These are phyloP conservation scores for Drepana falcataria DNA, from an alignment of 2,888 invertebrate genomes.

Conservation along the genomic window DNA sequence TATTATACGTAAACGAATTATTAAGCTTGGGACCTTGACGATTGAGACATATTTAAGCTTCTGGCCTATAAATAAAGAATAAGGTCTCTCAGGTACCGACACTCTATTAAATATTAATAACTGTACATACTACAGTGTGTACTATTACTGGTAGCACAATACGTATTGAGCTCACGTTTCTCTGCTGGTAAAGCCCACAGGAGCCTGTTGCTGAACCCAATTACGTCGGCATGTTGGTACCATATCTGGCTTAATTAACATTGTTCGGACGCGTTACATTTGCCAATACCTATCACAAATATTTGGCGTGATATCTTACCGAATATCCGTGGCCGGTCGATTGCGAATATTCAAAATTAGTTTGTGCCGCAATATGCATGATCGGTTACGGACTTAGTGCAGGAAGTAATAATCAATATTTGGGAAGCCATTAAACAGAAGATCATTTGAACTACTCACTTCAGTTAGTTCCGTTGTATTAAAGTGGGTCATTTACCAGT, in stretches of 20 bases:
- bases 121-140: not conserved
- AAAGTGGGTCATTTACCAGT: too few species aligned
- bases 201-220: conserved; percentile 38
- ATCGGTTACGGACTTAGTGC: not conserved
- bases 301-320: conserved; percentile 18
- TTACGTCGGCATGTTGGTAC: conserved; percentile 15
- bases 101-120: not conserved
- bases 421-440: too few species aligned
- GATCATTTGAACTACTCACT: too few species aligned
- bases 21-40: not conserved
- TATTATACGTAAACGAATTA: not conserved
- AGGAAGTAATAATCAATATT: not conserved
- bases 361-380: not conserved
- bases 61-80: not conserved
- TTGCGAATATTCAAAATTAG: not conserved
- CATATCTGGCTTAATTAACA: conserved; percentile 30
- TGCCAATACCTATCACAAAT: conserved; percentile 20
- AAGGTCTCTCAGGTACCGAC: not conserved
- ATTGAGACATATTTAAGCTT: not conserved
- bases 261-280: conserved; percentile 29
- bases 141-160: not conserved
- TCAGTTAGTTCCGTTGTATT: too few species aligned
- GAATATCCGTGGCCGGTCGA: not conserved
- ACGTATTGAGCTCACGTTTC: not conserved
- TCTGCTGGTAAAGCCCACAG: conserved; percentile 14